A percentile compares a stretch with the other conserved stretches of the same genome.
Evolutionary conservation across 2,797 vertebrate genomes (phyloP).

Genomic region (Sparidentex hasta): DNA sequence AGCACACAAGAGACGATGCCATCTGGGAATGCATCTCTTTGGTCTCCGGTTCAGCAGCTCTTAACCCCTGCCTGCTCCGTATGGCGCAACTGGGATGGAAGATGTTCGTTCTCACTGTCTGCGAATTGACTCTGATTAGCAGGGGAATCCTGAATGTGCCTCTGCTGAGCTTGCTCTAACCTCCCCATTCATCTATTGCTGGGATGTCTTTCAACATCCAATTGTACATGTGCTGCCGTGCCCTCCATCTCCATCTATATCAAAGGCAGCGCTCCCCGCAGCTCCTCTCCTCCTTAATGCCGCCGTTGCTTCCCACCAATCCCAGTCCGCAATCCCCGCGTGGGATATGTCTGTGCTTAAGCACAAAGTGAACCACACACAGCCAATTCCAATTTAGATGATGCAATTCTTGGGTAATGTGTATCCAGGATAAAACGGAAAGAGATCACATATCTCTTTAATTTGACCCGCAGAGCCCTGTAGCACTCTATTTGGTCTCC

Average conservation of each 20-base stretch:
- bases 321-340: constrained; percentile 40
- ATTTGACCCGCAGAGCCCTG: constrained; percentile 61
- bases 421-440: constrained; percentile 50
- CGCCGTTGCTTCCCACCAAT: constrained; percentile 64
- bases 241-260: constrained; percentile 72
- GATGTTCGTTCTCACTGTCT: constrained; percentile 43
- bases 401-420: constrained; percentile 75
- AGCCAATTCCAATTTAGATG: constrained; percentile 73
- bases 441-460: constrained; percentile 53
- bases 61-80: constrained; percentile 44
- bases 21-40: constrained; percentile 23
- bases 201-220: constrained; percentile 76
- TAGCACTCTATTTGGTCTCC: constrained; percentile 37
- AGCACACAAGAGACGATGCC: constrained; percentile 15
- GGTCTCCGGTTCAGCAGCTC: constrained; percentile 36
- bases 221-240: constrained; percentile 72
- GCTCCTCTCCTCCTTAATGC: constrained; percentile 60
- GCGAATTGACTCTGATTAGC: constrained; percentile 58
- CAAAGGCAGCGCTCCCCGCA: constrained; percentile 69
- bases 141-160: constrained; percentile 37
- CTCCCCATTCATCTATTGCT: constrained; percentile 64
- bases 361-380: constrained; percentile 67
- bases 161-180: constrained; percentile 61
- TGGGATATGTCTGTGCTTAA: constrained; percentile 60
- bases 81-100: constrained; percentile 21